Conservation (phyloP, 2,888 invertebrate genomes). For the Eretmocerus hayati region DNA sequence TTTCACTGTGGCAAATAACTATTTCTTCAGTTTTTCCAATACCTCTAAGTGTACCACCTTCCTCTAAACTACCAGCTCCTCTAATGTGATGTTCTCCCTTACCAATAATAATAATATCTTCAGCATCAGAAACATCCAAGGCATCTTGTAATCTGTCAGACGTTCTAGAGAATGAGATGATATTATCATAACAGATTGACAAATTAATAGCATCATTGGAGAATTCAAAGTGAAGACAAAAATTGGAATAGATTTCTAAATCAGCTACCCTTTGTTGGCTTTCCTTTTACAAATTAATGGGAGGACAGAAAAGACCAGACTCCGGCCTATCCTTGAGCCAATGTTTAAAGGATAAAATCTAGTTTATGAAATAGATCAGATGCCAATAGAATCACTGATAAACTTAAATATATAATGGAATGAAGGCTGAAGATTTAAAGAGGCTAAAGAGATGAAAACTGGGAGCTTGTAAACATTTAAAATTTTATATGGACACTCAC, state of each 20-base stretch:
- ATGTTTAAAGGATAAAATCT: too few species aligned
- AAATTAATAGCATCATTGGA: slow-evolving; percentile 1
- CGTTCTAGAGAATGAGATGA: slow-evolving; percentile 28
- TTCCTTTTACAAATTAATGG: too few species aligned
- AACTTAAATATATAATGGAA: too few species aligned
- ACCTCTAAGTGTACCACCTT: slow-evolving; percentile 47
- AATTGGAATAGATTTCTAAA: too few species aligned
- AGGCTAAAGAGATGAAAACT: too few species aligned
- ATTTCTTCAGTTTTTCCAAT: slow-evolving; percentile 36
- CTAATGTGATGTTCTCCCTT: slow-evolving; percentile 50
- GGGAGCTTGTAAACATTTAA: too few species aligned
- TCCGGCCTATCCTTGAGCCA: too few species aligned
- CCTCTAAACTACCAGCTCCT: slow-evolving; percentile 50
- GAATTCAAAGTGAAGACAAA: slow-evolving; percentile 2
- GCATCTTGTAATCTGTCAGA: slow-evolving; percentile 42
- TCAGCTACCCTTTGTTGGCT: too few species aligned
- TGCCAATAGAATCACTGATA: too few species aligned
- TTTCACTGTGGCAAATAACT: slow-evolving; percentile 45
- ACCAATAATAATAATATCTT: slow-evolving; percentile 51
- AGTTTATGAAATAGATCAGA: too few species aligned
- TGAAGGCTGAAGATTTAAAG: too few species aligned
- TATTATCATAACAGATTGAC: slow-evolving; percentile 24
- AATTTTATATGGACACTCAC: slow-evolving; percentile 36
- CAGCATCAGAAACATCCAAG: slow-evolving; percentile 43
- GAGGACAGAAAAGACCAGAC: too few species aligned